Conservation (phyloP, 1,140 invertebrate genomes). For the Zeugodacus cucurbitae region DNA sequence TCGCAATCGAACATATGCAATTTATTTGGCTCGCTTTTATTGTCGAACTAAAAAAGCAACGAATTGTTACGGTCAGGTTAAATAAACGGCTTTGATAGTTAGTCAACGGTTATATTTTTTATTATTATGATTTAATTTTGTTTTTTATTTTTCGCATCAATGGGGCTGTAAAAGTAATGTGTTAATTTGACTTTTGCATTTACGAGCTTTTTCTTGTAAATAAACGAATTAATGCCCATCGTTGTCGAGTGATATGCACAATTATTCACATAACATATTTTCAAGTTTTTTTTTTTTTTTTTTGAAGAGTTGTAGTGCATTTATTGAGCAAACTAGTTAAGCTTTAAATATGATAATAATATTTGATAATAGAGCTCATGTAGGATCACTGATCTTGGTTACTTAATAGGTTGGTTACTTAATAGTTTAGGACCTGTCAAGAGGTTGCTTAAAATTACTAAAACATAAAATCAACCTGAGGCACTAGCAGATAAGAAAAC, state of each 20-base stretch:
- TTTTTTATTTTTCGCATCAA: neutral
- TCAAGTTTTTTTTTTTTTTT: too few species aligned
- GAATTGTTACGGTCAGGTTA: neutral
- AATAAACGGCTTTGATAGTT: neutral
- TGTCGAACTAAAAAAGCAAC: neutral
- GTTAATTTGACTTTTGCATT: neutral
- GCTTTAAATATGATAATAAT: too few species aligned
- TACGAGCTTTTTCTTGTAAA: neutral
- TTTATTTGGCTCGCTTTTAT: slow-evolving; percentile 11
- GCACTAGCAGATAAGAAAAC: too few species aligned
- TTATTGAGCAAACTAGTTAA: too few species aligned
- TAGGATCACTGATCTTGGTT: too few species aligned
- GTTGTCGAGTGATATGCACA: neutral
- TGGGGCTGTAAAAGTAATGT: neutral
- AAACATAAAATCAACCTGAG: too few species aligned
- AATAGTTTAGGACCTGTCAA: too few species aligned
- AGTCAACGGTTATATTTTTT: neutral
- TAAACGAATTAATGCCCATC: neutral
- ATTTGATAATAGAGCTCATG: too few species aligned
- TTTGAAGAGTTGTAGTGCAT: too few species aligned
- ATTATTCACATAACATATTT: too few species aligned
- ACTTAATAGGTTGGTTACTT: too few species aligned
- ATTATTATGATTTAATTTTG: neutral
- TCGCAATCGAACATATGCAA: neutral
- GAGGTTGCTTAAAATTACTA: too few species aligned